A percentile compares a stretch with the other conserved stretches of the same genome.
Evolutionary conservation across 2,888 invertebrate species (phyloP).

Genomic region (Nymphalis urticae): DNA sequence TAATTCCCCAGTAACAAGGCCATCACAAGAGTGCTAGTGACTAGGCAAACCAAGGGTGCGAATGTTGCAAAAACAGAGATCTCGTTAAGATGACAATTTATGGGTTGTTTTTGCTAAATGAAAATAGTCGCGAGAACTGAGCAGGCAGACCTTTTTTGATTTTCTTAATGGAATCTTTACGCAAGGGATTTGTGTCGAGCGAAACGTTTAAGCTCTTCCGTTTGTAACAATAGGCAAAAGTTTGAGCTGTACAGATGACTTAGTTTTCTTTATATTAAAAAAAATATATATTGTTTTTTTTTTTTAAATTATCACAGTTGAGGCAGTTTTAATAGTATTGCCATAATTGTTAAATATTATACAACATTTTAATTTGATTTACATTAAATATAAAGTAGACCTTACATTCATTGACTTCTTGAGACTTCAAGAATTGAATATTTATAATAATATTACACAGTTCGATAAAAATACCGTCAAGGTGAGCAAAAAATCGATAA

Average conservation of each 20-base stretch:
- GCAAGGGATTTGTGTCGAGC: slow-evolving; percentile 77
- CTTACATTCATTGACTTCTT: too few species aligned
- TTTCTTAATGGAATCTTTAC: slow-evolving; percentile 81
- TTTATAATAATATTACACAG: too few species aligned
- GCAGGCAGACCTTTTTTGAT: slow-evolving; percentile 80
- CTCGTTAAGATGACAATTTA: slow-evolving; percentile 82
- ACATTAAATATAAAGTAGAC: too few species aligned
- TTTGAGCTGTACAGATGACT: slow-evolving; percentile 26
- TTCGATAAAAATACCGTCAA: too few species aligned
- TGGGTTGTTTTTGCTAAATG: slow-evolving; percentile 82
- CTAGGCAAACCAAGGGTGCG: slow-evolving; percentile 65
- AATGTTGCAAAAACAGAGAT: slow-evolving; percentile 80
- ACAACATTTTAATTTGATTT: too few species aligned
- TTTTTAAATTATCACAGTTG: neutral
- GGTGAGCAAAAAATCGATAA: too few species aligned
- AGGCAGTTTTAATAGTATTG: too few species aligned
- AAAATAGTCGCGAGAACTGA: slow-evolving; percentile 78
- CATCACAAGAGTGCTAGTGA: slow-evolving; percentile 51
- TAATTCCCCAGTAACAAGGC: slow-evolving; percentile 52
- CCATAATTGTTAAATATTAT: too few species aligned
- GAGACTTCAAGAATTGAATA: too few species aligned
- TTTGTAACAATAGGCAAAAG: slow-evolving; percentile 32
- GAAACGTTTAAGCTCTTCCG: slow-evolving; percentile 68
- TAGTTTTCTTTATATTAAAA: neutral
- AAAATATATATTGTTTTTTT: neutral